Evolutionary conservation across 1,140 invertebrate species (phyloP).

Genomic region (Drosophila seguyi): DNA sequence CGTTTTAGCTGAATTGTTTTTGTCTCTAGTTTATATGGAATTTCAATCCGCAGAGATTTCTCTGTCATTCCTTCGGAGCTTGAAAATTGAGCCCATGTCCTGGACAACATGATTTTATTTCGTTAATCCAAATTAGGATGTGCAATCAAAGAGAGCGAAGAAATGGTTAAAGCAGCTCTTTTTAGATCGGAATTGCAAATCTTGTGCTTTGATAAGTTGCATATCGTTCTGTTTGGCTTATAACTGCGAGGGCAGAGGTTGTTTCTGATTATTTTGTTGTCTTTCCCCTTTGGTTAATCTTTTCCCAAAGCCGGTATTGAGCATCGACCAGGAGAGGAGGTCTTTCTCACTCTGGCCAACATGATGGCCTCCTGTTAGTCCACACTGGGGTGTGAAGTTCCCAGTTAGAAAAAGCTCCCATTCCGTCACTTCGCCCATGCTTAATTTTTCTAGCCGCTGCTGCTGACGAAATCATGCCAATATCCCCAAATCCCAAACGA

Average conservation of each 20-base stretch:
- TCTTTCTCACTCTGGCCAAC: neutral
- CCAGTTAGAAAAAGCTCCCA: neutral
- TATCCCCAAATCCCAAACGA: constrained; percentile 48
- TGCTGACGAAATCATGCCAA: constrained; percentile 76
- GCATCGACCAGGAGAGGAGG: neutral
- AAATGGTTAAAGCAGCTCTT: neutral
- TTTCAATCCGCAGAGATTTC: no score
- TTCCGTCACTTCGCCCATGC: neutral
- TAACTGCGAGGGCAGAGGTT: neutral
- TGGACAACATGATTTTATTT: neutral
- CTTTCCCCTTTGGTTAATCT: neutral
- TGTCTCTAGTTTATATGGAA: no score
- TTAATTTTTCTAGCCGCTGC: constrained; percentile 41
- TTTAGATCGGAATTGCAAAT: neutral
- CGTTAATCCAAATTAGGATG: no score
- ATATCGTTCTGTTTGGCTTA: neutral
- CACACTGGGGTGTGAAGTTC: neutral
- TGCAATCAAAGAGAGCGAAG: no score
- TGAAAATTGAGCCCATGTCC: neutral
- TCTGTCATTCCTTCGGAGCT: no score
- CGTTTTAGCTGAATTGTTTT: no score
- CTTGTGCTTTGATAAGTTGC: neutral
- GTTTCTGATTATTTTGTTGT: neutral
- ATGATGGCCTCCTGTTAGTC: neutral
- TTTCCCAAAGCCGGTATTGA: neutral